Percentiles rank a stretch among this genome's conserved stretches.
phyloP scores from a whole-genome alignment of 2,888 invertebrate genomes.

The Prosopocoilus inquinatus region DNA sequence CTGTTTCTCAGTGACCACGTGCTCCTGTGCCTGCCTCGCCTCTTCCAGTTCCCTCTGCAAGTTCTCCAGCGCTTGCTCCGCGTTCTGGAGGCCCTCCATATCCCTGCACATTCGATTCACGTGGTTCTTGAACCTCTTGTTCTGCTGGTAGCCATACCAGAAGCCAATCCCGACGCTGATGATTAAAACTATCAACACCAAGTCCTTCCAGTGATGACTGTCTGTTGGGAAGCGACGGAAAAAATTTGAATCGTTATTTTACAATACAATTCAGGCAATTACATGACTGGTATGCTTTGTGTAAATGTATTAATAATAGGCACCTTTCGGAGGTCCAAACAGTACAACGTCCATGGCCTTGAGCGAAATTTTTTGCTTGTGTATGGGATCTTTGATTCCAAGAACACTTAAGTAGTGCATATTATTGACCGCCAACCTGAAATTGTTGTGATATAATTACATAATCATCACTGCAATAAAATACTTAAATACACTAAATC shows the following conservation, averaged over 20 bases:
- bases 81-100: slow-evolving; percentile 88
- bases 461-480: too few relatives aligned
- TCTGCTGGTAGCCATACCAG: slow-evolving; percentile 90
- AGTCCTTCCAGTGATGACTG: slow-evolving; percentile 73
- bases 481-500: too few relatives aligned
- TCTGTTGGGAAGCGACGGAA: slow-evolving; percentile 31
- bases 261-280: too few relatives aligned
- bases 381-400: slow-evolving; percentile 96
- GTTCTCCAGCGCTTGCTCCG: slow-evolving; percentile 82
- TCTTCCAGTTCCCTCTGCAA: slow-evolving; percentile 83
- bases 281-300: too few relatives aligned
- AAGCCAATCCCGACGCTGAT: slow-evolving; percentile 83
- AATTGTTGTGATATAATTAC: slow-evolving; percentile 7
- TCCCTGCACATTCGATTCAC: slow-evolving; percentile 90
- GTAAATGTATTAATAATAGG: slow-evolving; percentile 25
- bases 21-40: slow-evolving; percentile 80
- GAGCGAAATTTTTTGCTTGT: slow-evolving; percentile 93
- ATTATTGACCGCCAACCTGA: slow-evolving; percentile 91
- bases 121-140: slow-evolving; percentile 82
- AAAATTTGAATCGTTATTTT: too few relatives aligned
- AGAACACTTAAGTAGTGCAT: slow-evolving; percentile 85
- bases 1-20: slow-evolving; percentile 76
- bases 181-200: slow-evolving; percentile 78
- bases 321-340: slow-evolving; percentile 97
- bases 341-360: slow-evolving; percentile 99